Conservation (phyloP, 2,113 vertebrate genomes). For the Tragelaphus imberbis region DNA sequence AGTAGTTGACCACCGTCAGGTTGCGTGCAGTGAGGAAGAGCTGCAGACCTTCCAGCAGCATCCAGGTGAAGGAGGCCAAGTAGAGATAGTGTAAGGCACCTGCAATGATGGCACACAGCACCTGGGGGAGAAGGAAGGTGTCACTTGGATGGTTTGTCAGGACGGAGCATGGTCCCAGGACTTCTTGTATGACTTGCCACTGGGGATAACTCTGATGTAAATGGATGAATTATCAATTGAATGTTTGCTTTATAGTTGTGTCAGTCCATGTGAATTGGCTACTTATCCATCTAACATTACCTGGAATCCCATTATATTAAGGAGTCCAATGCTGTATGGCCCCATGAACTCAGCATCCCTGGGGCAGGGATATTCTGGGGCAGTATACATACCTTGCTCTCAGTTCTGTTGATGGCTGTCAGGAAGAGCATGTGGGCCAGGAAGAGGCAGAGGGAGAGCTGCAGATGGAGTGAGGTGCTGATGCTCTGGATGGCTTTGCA, state of each 20-base stretch:
- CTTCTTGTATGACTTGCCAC: background rate
- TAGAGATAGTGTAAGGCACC: slow-evolving; percentile 66
- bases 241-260: background rate
- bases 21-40: slow-evolving; percentile 63
- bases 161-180: background rate
- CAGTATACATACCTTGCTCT: no score
- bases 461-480: no score
- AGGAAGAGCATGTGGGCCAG: no score
- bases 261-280: background rate
- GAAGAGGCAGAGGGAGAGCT: no score
- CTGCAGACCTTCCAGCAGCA: slow-evolving; percentile 64
- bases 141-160: background rate
- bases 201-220: no score
- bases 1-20: slow-evolving; percentile 54
- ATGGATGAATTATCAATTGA: background rate
- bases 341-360: background rate
- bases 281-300: background rate
- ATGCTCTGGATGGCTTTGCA: no score
- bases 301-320: background rate
- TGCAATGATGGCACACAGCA: slow-evolving; percentile 23
- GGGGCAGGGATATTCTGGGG: no score
- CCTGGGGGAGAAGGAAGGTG: background rate
- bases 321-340: background rate
- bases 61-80: slow-evolving; percentile 69
- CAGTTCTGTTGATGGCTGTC: no score